phyloP scores from a whole-genome alignment of 1,140 invertebrate species.

The Dryas iulia region DNA sequence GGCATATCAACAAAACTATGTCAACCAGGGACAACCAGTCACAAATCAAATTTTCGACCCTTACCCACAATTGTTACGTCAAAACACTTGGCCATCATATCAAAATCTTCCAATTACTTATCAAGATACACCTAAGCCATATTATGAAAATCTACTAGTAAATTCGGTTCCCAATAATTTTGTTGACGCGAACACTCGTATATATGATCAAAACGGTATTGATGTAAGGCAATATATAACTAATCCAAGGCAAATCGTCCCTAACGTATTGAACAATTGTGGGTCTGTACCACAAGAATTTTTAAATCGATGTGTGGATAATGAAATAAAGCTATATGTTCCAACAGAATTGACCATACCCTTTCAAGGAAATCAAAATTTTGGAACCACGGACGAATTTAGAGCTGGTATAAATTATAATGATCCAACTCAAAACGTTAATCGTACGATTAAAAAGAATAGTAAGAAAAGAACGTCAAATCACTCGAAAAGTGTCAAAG shows the following conservation, averaged over 20 bases:
- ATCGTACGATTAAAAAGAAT: neutral
- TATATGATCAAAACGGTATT: slow-evolving; percentile 30
- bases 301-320: slow-evolving; percentile 18
- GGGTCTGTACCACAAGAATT: slow-evolving; percentile 42
- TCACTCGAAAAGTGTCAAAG: neutral
- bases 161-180: neutral
- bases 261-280: slow-evolving; percentile 52
- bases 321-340: neutral
- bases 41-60: neutral
- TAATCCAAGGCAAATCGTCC: slow-evolving; percentile 13
- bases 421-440: neutral
- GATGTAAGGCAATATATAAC: slow-evolving; percentile 26
- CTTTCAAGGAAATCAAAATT: neutral
- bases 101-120: neutral
- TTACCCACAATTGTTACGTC: neutral
- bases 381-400: neutral
- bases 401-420: neutral
- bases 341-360: neutral
- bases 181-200: slow-evolving; percentile 8
- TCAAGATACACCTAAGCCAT: neutral
- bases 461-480: neutral
- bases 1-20: slow-evolving; percentile 35
- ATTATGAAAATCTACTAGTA: neutral
- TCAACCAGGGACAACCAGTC: slow-evolving; percentile 6
- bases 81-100: neutral